Evolutionary conservation across 2,113 vertebrate genomes (phyloP).

Genomic region (Epinephelus cyanopodus): DNA sequence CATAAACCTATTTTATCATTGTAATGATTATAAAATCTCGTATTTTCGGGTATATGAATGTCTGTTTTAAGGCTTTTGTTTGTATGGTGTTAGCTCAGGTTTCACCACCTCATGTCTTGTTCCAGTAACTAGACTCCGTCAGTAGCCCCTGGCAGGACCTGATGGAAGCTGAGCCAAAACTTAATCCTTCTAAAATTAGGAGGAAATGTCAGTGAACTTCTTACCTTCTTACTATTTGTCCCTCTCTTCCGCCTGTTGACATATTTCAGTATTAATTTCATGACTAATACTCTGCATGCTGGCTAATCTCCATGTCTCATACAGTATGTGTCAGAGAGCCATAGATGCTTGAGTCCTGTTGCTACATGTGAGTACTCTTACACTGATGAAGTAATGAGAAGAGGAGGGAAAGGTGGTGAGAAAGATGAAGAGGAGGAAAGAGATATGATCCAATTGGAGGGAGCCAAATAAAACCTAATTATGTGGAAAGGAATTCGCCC

Average conservation of each 20-base stretch:
- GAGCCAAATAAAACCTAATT: slow-evolving; percentile 69
- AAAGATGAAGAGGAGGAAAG: slow-evolving; percentile 43
- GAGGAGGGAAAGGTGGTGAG: slow-evolving; percentile 15
- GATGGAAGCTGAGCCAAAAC: slow-evolving; percentile 28
- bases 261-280: slow-evolving; percentile 47
- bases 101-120: slow-evolving; percentile 22
- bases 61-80: background rate
- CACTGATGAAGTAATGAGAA: slow-evolving; percentile 1
- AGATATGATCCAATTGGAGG: slow-evolving; percentile 48
- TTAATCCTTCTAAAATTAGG: slow-evolving; percentile 49
- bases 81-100: slow-evolving; percentile 10
- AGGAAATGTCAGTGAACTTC: slow-evolving; percentile 47
- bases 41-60: background rate
- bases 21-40: background rate
- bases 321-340: background rate
- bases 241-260: background rate
- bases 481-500: slow-evolving; percentile 69
- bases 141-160: slow-evolving; percentile 29
- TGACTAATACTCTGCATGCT: slow-evolving; percentile 28
- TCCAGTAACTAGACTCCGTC: slow-evolving; percentile 25
- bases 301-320: background rate
- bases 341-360: background rate
- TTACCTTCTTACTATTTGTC: slow-evolving; percentile 16
- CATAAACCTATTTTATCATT: background rate
- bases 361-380: background rate